Base-by-base conservation (phyloP, 2,797 vertebrate genomes). In the Phrynocephalus forsythii region DNA sequence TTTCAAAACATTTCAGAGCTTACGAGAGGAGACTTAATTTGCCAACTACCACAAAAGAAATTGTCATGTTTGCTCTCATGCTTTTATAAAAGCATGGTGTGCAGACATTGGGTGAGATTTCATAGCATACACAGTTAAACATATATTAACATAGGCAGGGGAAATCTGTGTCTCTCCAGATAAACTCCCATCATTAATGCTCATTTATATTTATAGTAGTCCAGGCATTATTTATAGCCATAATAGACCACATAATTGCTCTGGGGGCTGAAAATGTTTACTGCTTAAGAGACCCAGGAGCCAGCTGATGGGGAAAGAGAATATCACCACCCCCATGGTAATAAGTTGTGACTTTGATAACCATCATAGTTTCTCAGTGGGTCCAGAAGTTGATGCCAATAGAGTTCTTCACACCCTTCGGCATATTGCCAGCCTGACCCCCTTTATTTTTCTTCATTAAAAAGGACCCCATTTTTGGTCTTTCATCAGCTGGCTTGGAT, bases 351-450 rank as follows among this genome's bases (percentile, higher is more conserved):
- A 30, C 1, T 30, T 38, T 86, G 68, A 83, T 30, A 87, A 76
- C 0, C 8, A 71, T 24, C 5, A 80, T 66, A 78, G 79, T 85
- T 13, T 26, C 48, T 82, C 48, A 86, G 5, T 20, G 44, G 38
- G 3, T 82, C 79, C 66, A 22, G 20, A 60, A 6, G 26, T 67
- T 75, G 20, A 77, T 63, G 4, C 24, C 82, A 75, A 87, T 84
- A 0, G 87, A 91, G 48, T 56, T 15, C 63, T 80, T 6, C 1
- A 66, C 79, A 85, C 79, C n/a, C 67, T 89, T 87, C 89, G 79
- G 1, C n/a, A 10, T 6, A 60, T 75, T 5, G 50, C 69, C 48
- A 67, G 15, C 28, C 26, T 22, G 77, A 80, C 84, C 7, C 33
- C 0, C 33, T 28, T 81, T 56, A 83, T 1, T 5, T 60, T 67